A percentile compares a stretch with the other conserved stretches of the same genome.
phyloP scores from a whole-genome alignment of 2,797 vertebrate species.

The Gymnothorax reevesii region DNA sequence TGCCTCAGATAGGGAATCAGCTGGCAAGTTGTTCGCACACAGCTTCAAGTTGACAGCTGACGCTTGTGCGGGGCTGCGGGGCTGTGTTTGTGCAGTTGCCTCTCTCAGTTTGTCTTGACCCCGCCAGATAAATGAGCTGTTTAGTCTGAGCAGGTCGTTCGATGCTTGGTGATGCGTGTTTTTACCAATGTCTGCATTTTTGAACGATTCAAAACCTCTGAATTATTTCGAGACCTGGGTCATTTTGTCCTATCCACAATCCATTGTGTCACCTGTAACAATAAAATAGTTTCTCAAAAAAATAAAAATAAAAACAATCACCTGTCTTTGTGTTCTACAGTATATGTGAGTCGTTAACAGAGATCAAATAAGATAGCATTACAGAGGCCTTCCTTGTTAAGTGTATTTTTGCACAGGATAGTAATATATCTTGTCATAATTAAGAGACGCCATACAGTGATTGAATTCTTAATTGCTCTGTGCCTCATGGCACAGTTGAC shows the following conservation, averaged over 20 bases:
- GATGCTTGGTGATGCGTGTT: not conserved
- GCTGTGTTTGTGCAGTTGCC: not conserved
- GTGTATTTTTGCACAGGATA: not conserved
- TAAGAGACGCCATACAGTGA: constrained; percentile 4
- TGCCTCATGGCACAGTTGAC: constrained; percentile 22
- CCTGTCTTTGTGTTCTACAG: not conserved
- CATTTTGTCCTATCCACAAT: not conserved
- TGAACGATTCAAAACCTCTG: not conserved
- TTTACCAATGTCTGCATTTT: constrained; percentile 35
- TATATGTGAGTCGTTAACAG: not conserved
- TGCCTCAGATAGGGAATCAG: not conserved
- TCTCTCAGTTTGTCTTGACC: not conserved
- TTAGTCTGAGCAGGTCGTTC: not conserved
- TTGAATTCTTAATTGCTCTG: constrained; percentile 10
- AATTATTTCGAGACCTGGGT: not conserved
- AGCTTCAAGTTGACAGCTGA: not conserved
- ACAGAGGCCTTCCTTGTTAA: not conserved
- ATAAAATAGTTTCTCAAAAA: not conserved
- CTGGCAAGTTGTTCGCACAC: not conserved
- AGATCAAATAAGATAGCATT: not conserved
- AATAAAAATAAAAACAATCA: not conserved
- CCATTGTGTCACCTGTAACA: not conserved
- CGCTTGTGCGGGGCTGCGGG: not conserved
- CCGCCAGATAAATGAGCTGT: not conserved
- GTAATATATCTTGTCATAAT: constrained; percentile 15